Conservation (phyloP, 1,140 invertebrate species). For the Eubasilissa regina region DNA sequence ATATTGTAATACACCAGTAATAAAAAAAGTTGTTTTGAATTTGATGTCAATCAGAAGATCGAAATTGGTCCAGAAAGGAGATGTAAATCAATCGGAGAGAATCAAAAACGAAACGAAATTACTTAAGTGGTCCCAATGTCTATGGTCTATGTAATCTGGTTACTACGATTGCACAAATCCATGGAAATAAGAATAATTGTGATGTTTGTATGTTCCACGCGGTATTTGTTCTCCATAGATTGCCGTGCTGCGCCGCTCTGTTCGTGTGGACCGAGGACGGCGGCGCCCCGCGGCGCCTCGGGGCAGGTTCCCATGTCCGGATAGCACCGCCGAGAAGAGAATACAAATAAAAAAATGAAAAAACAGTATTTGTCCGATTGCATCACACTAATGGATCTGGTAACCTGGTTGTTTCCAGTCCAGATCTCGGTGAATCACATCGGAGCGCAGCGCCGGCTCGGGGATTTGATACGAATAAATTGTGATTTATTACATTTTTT, state of each 20-base stretch:
- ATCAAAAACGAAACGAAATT: conserved; percentile 11
- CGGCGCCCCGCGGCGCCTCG: neutral
- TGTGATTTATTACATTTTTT: too few species aligned
- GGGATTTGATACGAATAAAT: neutral
- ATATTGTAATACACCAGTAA: too few species aligned
- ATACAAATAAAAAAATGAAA: conserved; percentile 16
- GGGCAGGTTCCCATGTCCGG: conserved; percentile 24
- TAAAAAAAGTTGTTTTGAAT: neutral
- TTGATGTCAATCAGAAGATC: conserved; percentile 20
- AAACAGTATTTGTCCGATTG: conserved; percentile 34
- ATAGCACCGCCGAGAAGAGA: conserved; percentile 8
- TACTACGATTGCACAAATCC: neutral
- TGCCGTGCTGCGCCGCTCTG: neutral
- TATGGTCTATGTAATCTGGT: conserved; percentile 12
- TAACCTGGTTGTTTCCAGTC: conserved; percentile 18
- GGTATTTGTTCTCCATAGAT: conserved; percentile 15
- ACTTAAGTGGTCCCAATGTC: conserved; percentile 27
- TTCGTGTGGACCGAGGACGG: neutral
- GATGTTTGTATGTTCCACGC: neutral
- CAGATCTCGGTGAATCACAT: conserved; percentile 49
- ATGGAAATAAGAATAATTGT: conserved; percentile 2
- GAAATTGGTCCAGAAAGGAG: conserved; percentile 1
- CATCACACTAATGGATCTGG: conserved; percentile 39
- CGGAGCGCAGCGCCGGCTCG: neutral
- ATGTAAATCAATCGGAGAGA: conserved; percentile 14